phyloP scores from a whole-genome alignment of 2,797 vertebrate genomes.

The Syncerus caffer region DNA sequence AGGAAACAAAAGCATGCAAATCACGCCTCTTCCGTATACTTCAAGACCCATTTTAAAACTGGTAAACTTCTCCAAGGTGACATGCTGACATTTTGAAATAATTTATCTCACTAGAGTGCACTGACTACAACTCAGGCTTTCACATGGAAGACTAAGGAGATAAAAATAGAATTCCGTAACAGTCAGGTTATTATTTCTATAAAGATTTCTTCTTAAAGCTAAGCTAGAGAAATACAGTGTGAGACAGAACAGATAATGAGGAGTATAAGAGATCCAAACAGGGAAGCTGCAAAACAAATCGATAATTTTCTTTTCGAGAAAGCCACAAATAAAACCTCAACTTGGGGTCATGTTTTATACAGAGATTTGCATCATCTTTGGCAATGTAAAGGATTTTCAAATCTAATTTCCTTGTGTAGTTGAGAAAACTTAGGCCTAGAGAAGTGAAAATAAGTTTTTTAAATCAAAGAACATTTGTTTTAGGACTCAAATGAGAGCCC shows the following conservation, averaged over 20 bases:
- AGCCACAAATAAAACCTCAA: neutral
- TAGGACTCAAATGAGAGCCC: neutral
- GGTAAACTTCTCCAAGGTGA: slow-evolving; percentile 27
- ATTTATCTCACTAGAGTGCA: neutral
- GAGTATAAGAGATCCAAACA: neutral
- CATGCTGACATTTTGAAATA: slow-evolving; percentile 26
- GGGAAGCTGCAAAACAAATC: neutral
- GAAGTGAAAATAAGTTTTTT: neutral
- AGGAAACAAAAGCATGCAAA: slow-evolving; percentile 4
- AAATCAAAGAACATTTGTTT: neutral
- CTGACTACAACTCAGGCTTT: neutral
- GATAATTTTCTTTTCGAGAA: neutral
- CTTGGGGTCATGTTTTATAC: neutral
- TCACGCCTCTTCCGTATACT: neutral
- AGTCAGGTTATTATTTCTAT: neutral
- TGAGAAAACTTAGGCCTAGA: neutral
- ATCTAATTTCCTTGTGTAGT: neutral
- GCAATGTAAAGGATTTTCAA: neutral
- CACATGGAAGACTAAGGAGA: neutral
- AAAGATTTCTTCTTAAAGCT: neutral
- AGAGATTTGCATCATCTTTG: neutral
- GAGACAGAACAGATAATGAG: slow-evolving; percentile 1
- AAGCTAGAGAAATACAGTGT: neutral
- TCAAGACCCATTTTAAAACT: slow-evolving; percentile 18
- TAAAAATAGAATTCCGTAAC: neutral